Conservation (phyloP, 2,888 invertebrate genomes). For the Pristionchus maxplancki region DNA sequence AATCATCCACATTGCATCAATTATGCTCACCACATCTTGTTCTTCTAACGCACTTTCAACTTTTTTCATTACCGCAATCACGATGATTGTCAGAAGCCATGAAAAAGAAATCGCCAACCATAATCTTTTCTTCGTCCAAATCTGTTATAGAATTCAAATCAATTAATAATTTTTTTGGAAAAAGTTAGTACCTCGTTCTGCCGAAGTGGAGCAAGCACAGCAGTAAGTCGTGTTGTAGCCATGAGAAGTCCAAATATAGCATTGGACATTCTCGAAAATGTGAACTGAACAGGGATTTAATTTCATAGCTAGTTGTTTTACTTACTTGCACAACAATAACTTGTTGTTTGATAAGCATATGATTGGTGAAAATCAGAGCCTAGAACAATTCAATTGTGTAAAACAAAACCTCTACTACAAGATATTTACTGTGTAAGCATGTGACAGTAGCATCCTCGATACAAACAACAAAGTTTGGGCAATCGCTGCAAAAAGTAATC, state of each 20-base stretch:
- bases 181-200: no score
- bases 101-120: no score
- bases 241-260: not conserved
- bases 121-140: no score
- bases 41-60: no score
- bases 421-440: not conserved
- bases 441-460: not conserved
- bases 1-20: no score
- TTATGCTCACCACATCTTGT: no score
- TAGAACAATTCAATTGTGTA: not conserved
- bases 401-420: not conserved
- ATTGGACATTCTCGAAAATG: not conserved
- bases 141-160: no score
- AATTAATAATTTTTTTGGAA: no score
- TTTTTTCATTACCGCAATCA: no score
- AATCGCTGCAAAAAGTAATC: not conserved
- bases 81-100: no score
- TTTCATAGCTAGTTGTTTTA: not conserved
- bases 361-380: no score
- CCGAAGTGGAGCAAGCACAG: not conserved
- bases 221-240: not conserved
- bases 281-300: not conserved
- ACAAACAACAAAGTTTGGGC: not conserved
- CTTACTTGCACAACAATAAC: not conserved
- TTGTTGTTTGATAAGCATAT: no score